These are phyloP conservation scores for Frankliniella fusca DNA, from an alignment of 2,888 invertebrate genomes.

Conservation along the genomic window DNA sequence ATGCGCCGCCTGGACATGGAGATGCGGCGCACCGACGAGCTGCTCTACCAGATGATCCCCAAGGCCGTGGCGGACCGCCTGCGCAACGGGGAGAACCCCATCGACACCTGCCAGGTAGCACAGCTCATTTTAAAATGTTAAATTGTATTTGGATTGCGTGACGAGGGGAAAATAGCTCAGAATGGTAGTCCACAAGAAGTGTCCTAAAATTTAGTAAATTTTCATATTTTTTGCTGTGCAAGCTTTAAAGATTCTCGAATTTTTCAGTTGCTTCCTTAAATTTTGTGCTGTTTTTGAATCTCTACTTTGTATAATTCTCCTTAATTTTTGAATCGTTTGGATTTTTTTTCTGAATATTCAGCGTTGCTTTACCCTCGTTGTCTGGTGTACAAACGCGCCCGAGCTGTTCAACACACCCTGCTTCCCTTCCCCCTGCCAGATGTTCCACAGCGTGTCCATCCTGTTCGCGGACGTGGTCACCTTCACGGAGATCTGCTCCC, in stretches of 20 bases:
- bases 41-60: constrained; percentile 98
- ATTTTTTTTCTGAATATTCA: constrained; percentile 15
- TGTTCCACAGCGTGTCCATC: constrained; percentile 93
- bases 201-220: not conserved
- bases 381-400: too few species aligned
- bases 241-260: not conserved
- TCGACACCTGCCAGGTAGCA: constrained; percentile 90
- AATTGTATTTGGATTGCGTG: too few species aligned
- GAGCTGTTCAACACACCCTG: too few species aligned
- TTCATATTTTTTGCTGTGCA: not conserved
- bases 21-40: constrained; percentile 91
- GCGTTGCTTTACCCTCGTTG: too few species aligned
- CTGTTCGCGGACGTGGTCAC: constrained; percentile 97
- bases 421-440: constrained; percentile 69
- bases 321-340: constrained; percentile 4
- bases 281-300: not conserved
- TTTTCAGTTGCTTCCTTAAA: not conserved
- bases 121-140: too few species aligned
- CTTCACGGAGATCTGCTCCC: constrained; percentile 94
- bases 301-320: too few species aligned
- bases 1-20: constrained; percentile 94
- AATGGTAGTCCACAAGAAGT: too few species aligned
- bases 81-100: constrained; percentile 89
- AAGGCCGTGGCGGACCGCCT: constrained; percentile 93
- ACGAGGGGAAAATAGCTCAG: not conserved